Conservation (phyloP, 1,140 invertebrate genomes). For the Drosophila trapezifrons region DNA sequence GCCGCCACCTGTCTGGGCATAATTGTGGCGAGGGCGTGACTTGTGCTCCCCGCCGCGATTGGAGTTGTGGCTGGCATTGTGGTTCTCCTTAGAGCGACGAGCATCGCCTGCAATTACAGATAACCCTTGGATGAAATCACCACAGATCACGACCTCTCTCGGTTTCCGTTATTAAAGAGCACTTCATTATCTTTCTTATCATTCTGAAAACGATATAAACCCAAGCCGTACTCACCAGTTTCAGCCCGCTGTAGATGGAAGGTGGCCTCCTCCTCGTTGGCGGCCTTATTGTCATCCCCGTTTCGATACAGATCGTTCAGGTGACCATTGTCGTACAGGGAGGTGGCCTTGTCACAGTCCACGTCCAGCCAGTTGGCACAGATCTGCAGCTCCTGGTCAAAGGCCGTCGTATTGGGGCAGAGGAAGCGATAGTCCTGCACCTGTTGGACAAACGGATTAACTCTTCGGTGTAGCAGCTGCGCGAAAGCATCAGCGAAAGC, state of each 20-base stretch:
- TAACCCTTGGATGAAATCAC: constrained; percentile 4
- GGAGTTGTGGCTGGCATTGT: constrained; percentile 25
- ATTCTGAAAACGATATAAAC: too few species aligned
- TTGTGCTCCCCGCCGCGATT: constrained; percentile 68
- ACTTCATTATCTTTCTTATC: not conserved
- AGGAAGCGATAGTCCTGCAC: constrained; percentile 93
- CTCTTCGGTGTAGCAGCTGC: constrained; percentile 77
- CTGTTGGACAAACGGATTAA: constrained; percentile 85
- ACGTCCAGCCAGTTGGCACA: constrained; percentile 96
- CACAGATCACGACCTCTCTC: not conserved
- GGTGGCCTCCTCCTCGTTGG: constrained; percentile 88
- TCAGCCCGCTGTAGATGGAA: constrained; percentile 91
- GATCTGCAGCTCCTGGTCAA: constrained; percentile 96
- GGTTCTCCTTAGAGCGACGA: constrained; percentile 76
- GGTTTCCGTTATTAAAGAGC: not conserved
- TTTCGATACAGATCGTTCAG: constrained; percentile 91
- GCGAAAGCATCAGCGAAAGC: constrained; percentile 58
- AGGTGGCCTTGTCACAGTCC: constrained; percentile 91
- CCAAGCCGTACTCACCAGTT: constrained; percentile 87
- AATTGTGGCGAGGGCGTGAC: constrained; percentile 69
- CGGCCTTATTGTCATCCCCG: constrained; percentile 86
- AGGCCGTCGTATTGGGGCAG: constrained; percentile 95
- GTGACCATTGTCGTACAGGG: constrained; percentile 92
- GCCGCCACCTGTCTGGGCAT: constrained; percentile 40
- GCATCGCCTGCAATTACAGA: constrained; percentile 71